Evolutionary conservation across 2,113 vertebrate species (phyloP), one percentile per base, ranked within the genome.

Genomic region (Otus sunia): DNA sequence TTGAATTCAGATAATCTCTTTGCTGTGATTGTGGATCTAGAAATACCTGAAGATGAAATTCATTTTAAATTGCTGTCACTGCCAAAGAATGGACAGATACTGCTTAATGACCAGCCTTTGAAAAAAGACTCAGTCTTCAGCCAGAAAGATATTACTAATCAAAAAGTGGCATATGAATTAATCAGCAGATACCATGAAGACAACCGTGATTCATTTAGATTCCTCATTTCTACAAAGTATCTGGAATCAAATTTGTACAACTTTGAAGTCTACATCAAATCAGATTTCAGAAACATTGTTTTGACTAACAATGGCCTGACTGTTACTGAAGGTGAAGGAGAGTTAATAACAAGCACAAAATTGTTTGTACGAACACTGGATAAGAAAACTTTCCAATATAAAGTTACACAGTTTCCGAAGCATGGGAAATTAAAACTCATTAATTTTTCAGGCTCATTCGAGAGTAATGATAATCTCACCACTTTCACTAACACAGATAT

Each of bases 311-410:
- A 80, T 71, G 98, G 98, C 27, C 97, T 99, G 30, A 95, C 91
- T 26, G 95, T 99, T 92, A 94, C 85, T 88, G 99, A 99, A 97
- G 99, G 99, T 59, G 99, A 99, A 97, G 98, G 97, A 95, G 98
- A 98, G 88, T 92, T 99, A 69, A 99, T 99, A 84, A 99, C 98
- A 17, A 98, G 98, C 94, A 96, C 95, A 0, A 94, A 98, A 45
- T 94, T 99, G 75, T 99, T 99, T 97, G 97, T 98, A 86, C 98
- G 98, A 97, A 99, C 98, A 26, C 82, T 90, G 8, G 98, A 98
- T 78, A 98, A 98, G 62, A 98, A 96, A 86, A 97, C 97, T 17
- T 98, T 99, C 94, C 97, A 96, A 64, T 99, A 99, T 94, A 97
- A 98, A 43, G 76, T 99, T 92, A 97, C 64, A 67, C 97, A 95